Evolutionary conservation across 1,140 invertebrate genomes (phyloP), one percentile per base, ranked within the genome.

Genomic region (Ctenoplectra terminalis): DNA sequence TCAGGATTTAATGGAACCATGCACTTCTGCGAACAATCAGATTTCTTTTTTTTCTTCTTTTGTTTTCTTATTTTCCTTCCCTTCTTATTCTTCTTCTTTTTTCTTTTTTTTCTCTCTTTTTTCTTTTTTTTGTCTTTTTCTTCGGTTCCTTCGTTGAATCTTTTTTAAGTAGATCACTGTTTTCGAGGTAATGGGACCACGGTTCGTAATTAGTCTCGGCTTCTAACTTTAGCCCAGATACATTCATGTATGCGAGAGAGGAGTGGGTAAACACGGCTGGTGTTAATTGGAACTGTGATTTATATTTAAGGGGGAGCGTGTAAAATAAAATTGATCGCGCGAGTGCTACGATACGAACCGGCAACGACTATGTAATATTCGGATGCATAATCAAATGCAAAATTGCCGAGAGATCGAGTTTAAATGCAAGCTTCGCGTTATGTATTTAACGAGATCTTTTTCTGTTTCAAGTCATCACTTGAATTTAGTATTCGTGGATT

Each of bases 261-360:
- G 52, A 37, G 29, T 37, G 58, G 75, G 70, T 77, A 77, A 77
- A 70, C 70, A 64, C 52, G 69, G 40, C 50, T 77, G 63, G 56
- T 70, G 75, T 77, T 77, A 77, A 77, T 77, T 77, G 75, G 64
- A 77, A 43, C 50, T 77, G 63, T 69, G 74, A 77, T 77, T 77
- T 77, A 77, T 77, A 77, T 77, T 69, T 69, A 69, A 69, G 74
- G 37, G 37, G 13, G 46, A 3, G 29, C 20, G 50, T 34, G 64
- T 46, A 58, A 46, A 67, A 46, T 70, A 58, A 69, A 77, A 77
- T 58, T 77, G 63, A 54, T 77, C 23, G 63, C n/a, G n/a, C 46
- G 58, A 17, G 31, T 5, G 26, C 26, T 63, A 23, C 11, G 6
- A 4, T 26, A 20, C 20, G 34, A 20, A 23, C 34, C 46, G 26